Percentiles rank a stretch among this genome's conserved stretches.
phyloP scores from a whole-genome alignment of 2,113 vertebrate genomes.

The Corapipo altera region DNA sequence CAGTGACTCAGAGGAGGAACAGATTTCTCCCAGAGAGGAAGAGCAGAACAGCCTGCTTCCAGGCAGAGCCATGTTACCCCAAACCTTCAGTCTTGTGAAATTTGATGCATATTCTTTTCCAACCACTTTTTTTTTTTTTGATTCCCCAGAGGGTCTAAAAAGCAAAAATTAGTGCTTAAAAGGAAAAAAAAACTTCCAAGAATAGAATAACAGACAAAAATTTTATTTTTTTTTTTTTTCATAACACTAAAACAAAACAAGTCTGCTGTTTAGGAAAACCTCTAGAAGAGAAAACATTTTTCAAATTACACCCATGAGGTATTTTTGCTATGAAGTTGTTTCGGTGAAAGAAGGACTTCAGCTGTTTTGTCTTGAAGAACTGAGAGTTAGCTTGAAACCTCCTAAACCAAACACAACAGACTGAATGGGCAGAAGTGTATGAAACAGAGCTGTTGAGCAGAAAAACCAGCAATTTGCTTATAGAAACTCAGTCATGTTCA shows the following conservation, averaged over 20 bases:
- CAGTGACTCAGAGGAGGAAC: neutral
- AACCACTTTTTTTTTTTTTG: neutral
- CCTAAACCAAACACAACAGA: neutral
- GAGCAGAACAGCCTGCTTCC: neutral
- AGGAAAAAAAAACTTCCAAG: neutral
- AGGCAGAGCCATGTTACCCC: neutral
- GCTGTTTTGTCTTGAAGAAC: neutral
- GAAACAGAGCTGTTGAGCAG: neutral
- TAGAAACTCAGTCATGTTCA: neutral
- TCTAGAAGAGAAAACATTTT: neutral
- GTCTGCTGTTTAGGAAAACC: neutral
- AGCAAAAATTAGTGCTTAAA: neutral
- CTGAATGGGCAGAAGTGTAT: neutral
- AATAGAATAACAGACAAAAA: neutral
- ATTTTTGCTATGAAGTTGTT: neutral
- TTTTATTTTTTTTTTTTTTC: neutral
- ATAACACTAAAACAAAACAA: neutral
- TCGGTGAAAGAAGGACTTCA: neutral
- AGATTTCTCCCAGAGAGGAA: neutral
- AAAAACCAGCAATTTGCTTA: neutral
- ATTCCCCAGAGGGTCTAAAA: fast-evolving
- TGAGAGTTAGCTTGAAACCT: neutral
- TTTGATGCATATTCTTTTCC: neutral
- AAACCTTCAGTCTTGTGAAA: neutral
- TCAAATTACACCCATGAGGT: neutral